Conservation (phyloP, 2,113 vertebrate genomes). For the Hoplias malabaricus region DNA sequence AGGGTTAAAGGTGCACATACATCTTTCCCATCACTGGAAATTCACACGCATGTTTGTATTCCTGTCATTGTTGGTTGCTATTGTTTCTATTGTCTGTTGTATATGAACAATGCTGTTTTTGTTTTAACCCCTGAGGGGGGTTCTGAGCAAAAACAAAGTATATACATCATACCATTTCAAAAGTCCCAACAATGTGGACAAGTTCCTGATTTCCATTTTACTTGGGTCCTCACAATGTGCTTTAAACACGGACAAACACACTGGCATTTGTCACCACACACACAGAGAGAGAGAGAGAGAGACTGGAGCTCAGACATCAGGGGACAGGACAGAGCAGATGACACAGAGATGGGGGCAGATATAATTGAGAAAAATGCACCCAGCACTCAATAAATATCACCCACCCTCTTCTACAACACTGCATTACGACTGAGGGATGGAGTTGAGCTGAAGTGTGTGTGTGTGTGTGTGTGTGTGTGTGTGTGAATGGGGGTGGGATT, state of each 20-base stretch:
- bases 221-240: neutral
- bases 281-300: too few species aligned
- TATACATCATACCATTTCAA: too few species aligned
- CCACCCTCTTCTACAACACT: slow-evolving; percentile 46
- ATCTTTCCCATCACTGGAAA: too few species aligned
- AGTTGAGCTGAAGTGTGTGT: slow-evolving; percentile 46
- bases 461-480: slow-evolving; percentile 48
- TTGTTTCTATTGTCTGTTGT: neutral
- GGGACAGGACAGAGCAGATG: slow-evolving; percentile 46
- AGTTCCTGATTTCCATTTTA: slow-evolving; percentile 30
- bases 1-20: too few species aligned
- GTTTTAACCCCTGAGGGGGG: too few species aligned
- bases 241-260: slow-evolving; percentile 16
- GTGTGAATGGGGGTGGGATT: slow-evolving; percentile 41
- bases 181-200: neutral
- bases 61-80: too few species aligned
- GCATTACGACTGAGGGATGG: slow-evolving; percentile 41
- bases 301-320: slow-evolving; percentile 14
- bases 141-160: too few species aligned
- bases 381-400: slow-evolving; percentile 60
- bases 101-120: too few species aligned
- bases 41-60: neutral
- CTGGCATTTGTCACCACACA: slow-evolving; percentile 14
- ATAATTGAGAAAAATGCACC: slow-evolving; percentile 43
- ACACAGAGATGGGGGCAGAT: slow-evolving; percentile 44